Evolutionary conservation across 2,888 invertebrate species (phyloP), one percentile per base, ranked within the genome.

Genomic region (Portevinia maculata): DNA sequence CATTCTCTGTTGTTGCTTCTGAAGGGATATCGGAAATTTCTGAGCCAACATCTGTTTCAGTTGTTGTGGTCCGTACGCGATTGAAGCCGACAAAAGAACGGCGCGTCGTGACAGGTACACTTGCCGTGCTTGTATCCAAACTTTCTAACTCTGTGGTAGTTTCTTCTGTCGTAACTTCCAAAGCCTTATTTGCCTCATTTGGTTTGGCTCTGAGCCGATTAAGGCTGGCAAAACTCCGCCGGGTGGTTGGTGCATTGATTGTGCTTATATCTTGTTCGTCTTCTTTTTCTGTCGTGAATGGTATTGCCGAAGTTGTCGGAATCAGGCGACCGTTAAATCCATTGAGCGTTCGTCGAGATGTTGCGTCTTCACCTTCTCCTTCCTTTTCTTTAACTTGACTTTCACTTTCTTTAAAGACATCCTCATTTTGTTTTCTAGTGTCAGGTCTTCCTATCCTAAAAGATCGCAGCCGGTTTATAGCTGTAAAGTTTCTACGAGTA

Each of bases 231-330:
- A 74, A 86, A 0, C 41, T 11, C 0, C 81, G 73, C 1, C 85
- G 85, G n/a, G 84, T 85, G 2, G 84, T 86, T 0, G 67, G 30
- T 0, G 30, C 4, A 5, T 19, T 21, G n/a, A 13, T 6, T 17
- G 53, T 53, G 19, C n/a, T 15, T n/a, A 24, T 30, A 0, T 17
- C 19, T 13, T 53, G 34, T 41, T 41, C 32, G 15, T 37, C 24
- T 13, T 9, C 15, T 62, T 48, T 59, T 57, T 57, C 57, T 9
- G 46, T 30, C 7, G 48, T 2, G 17, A 6, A 19, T 4, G 28
- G 4, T 8, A 11, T 1, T 44, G 67, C 48, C 15, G 76, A 21
- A 4, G 76, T 62, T 67, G 52, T 69, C 0, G 21, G 55, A 39
- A 84, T 44, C 6, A 52, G 53, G n/a, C 15, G 83, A 3, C 24